These are phyloP conservation scores for Morpho deidamia DNA, from an alignment of 2,888 invertebrate species.

Conservation along the genomic window DNA sequence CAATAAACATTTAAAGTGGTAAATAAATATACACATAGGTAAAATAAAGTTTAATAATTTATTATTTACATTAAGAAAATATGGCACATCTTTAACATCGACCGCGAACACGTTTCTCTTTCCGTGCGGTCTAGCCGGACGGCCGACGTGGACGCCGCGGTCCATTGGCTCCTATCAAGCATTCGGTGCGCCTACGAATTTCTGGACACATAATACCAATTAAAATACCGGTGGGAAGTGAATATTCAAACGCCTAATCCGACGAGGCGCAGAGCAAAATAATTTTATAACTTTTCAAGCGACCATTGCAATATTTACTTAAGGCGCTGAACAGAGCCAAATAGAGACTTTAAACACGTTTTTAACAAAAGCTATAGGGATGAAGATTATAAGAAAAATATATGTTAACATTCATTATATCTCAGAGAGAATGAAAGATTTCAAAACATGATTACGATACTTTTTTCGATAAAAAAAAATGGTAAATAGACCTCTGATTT, in stretches of 20 bases:
- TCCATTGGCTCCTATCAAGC: constrained; percentile 21
- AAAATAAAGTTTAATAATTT: constrained; percentile 63
- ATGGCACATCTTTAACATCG: constrained; percentile 73
- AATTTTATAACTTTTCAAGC: too few relatives aligned
- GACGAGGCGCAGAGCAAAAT: constrained; percentile 12
- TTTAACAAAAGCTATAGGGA: too few relatives aligned
- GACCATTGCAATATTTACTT: too few relatives aligned
- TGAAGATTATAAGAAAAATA: too few relatives aligned
- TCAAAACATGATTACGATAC: too few relatives aligned
- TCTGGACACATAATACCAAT: constrained; percentile 65
- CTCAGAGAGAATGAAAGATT: too few relatives aligned
- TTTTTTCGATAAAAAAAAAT: too few relatives aligned
- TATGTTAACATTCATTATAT: too few relatives aligned
- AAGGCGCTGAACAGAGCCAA: too few relatives aligned
- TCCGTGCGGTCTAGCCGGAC: constrained; percentile 24
- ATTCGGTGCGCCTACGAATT: constrained; percentile 34
- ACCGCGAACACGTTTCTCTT: constrained; percentile 43
- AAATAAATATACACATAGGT: constrained; percentile 70
- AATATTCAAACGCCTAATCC: constrained; percentile 48
- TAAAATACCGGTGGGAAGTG: constrained; percentile 77
- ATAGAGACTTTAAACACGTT: too few relatives aligned
- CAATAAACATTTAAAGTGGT: constrained; percentile 49
- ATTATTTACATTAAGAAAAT: constrained; percentile 77
- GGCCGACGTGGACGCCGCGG: constrained; percentile 18
- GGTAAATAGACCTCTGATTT: too few relatives aligned